phyloP scores from a whole-genome alignment of 1,140 invertebrate genomes.

The Trissolcus basalis region DNA sequence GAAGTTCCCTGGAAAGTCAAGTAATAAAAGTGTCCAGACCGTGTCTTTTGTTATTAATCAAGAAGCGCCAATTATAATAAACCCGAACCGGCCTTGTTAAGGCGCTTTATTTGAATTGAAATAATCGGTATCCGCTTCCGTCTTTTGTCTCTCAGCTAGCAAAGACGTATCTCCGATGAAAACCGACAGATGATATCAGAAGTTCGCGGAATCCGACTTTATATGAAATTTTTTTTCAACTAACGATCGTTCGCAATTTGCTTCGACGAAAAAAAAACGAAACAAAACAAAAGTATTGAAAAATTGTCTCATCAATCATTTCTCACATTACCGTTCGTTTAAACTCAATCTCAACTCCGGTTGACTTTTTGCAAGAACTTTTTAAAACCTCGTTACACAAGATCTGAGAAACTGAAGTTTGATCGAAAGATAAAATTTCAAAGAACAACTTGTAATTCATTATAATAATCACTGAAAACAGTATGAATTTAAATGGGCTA shows the following conservation, averaged over 20 bases:
- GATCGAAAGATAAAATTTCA: too few species aligned
- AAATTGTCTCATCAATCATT: conserved; percentile 26
- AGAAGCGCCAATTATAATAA: conserved; percentile 33
- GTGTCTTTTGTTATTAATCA: conserved; percentile 8
- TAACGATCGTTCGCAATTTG: too few species aligned
- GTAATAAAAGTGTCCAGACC: background rate
- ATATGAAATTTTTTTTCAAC: conserved; percentile 18
- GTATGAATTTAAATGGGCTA: too few species aligned
- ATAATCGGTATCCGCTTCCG: conserved; percentile 37
- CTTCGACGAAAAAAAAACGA: background rate
- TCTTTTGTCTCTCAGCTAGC: conserved; percentile 35
- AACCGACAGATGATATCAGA: conserved; percentile 19
- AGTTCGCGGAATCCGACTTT: conserved; percentile 7
- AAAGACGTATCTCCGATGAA: conserved; percentile 27
- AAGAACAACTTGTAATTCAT: too few species aligned
- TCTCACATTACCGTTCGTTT: conserved; percentile 8
- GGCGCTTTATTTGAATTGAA: conserved; percentile 21
- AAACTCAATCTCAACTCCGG: background rate
- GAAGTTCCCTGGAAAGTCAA: background rate
- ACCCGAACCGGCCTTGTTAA: conserved; percentile 35
- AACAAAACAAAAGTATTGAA: conserved; percentile 12
- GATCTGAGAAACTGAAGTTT: too few species aligned
- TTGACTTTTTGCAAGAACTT: background rate
- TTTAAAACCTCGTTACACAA: background rate
- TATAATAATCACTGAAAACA: too few species aligned